Base-by-base conservation (phyloP, 2,113 vertebrate genomes). In the Bubo scandiacus region DNA sequence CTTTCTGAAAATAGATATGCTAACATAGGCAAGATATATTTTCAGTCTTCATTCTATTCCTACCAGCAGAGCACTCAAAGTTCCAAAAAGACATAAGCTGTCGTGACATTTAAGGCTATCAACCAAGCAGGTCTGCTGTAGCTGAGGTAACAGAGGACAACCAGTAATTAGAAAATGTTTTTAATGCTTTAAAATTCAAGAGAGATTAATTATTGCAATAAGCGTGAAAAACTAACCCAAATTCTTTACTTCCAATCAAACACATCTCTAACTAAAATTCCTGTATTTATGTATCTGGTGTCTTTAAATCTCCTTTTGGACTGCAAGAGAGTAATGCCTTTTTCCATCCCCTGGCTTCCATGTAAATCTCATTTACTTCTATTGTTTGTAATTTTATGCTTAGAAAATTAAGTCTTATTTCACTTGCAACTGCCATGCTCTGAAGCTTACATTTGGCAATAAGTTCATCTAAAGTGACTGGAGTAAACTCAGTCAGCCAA, bases 391-490 rank as follows among this genome's bases (percentile, higher is more conserved):
- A 59, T 55, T 88, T 73, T 42, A 88, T 16, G n/a, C 38, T 90
- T 63, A 61, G 77, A 87, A 96, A 94, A 94, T 54, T 20, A 78
- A 81, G 25, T 63, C 57, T 83, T 78, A 78, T 42, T 96, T 92
- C 63, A 63, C 25, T 92, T 71, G 47, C 6, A 86, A 73, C 52
- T 90, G 74, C 45, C 22, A 62, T 43, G 62, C 58, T 81, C 63
- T 83, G 26, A 83, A 88, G 58, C 51, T 86, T 79, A 79, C 21
- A 79, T 84, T 81, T 92, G 77, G 65, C 86, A 93, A 30, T 30
- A 93, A 71, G 40, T 36, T 89, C 19, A 61, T 59, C 65, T 43
- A 57, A 81, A 90, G 30, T 72, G 91, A 86, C 57, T 36, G 29
- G 42, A 89, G 36, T 61, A 47, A 77, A 94, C 20, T 77, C 74